Percentiles rank a stretch among this genome's conserved stretches.
Evolutionary conservation across 2,113 vertebrate species (phyloP).

Genomic region (Myiopsitta monachus): DNA sequence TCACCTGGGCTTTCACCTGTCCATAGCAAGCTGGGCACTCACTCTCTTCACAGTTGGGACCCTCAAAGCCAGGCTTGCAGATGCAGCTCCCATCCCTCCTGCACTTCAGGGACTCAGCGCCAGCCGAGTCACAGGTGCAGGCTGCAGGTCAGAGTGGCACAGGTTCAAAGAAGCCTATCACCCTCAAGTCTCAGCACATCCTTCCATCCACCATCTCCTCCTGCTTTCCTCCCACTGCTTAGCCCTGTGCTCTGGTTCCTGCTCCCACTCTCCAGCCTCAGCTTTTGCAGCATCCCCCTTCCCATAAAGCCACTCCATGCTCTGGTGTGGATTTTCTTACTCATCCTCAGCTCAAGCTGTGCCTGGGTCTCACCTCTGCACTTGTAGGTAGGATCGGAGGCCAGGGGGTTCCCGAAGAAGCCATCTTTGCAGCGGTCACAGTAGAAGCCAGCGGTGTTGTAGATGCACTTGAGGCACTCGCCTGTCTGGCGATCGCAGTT

Average conservation of each 20-base stretch:
- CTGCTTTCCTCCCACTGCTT: neutral
- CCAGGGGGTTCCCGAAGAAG: conserved; percentile 86
- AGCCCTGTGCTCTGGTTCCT: neutral
- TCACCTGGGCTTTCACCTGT: conserved; percentile 82
- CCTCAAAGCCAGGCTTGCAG: conserved; percentile 84
- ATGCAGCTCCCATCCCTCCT: conserved; percentile 79
- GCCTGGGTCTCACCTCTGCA: conserved; percentile 74
- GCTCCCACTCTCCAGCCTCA: neutral
- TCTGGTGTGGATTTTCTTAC: neutral
- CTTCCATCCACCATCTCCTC: neutral
- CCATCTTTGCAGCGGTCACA: conserved; percentile 89
- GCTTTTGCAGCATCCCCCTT: neutral
- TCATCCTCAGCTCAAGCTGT: neutral
- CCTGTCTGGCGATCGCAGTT: conserved; percentile 86
- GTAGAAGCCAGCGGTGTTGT: conserved; percentile 86
- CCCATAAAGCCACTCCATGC: neutral
- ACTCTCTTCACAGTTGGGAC: conserved; percentile 77
- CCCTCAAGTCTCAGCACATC: neutral
- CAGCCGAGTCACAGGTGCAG: conserved; percentile 78
- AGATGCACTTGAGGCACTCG: conserved; percentile 89
- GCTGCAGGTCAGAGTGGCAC: conserved; percentile 52
- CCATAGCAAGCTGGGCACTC: conserved; percentile 87
- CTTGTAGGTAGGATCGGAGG: conserved; percentile 67
- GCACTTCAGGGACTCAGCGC: conserved; percentile 76
- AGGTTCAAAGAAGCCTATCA: neutral